phyloP scores from a whole-genome alignment of 2,113 vertebrate species.

The Elephas maximus region DNA sequence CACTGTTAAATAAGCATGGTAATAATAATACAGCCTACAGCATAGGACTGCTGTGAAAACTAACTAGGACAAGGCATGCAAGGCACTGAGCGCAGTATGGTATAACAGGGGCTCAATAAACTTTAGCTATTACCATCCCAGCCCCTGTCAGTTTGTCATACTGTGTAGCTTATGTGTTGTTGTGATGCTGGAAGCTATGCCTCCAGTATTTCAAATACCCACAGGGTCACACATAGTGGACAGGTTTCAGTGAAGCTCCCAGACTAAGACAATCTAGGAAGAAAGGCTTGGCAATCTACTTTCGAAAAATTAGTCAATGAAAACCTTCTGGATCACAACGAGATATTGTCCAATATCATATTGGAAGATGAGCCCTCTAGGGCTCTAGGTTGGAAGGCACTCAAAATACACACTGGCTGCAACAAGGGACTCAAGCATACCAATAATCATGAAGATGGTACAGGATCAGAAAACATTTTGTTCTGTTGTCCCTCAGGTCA shows the following conservation, averaged over 20 bases:
- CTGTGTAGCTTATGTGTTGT: neutral
- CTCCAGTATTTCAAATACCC: neutral
- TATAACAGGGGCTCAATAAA: neutral
- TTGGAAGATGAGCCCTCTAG: neutral
- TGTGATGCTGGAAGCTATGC: neutral
- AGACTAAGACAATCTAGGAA: neutral
- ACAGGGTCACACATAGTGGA: neutral
- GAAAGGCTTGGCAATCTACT: neutral
- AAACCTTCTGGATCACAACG: neutral
- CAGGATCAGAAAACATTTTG: neutral
- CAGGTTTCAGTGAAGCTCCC: neutral
- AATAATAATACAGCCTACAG: neutral
- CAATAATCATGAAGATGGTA: neutral
- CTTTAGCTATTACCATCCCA: neutral
- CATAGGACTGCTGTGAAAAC: neutral
- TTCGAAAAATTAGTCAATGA: neutral
- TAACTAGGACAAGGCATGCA: neutral
- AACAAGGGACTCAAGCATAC: neutral
- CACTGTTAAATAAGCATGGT: neutral
- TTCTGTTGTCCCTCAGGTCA: neutral
- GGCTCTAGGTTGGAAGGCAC: too few species aligned
- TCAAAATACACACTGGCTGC: too few species aligned
- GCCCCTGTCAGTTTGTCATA: neutral
- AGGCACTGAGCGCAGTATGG: neutral
- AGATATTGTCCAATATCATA: neutral